Evolutionary conservation across 1,140 invertebrate genomes (phyloP).

Genomic region (Capitella teleta): DNA sequence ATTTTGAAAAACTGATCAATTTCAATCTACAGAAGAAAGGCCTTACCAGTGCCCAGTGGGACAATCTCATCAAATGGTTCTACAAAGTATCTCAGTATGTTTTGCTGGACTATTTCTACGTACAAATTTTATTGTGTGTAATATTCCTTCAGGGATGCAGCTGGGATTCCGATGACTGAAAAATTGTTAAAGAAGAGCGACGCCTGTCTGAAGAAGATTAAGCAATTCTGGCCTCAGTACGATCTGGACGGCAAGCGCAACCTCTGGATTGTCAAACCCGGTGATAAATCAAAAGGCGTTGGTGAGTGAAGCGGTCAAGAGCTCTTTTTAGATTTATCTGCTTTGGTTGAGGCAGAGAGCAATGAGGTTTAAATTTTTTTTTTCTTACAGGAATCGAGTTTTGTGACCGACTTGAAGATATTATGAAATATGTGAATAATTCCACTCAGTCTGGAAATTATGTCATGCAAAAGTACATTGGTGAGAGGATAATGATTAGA

Average conservation of each 20-base stretch:
- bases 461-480: slow-evolving; percentile 81
- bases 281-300: slow-evolving; percentile 78
- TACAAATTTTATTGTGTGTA: neutral
- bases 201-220: slow-evolving; percentile 1
- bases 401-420: slow-evolving; percentile 7
- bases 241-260: slow-evolving; percentile 68
- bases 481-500: neutral
- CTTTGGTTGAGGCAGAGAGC: no score
- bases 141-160: slow-evolving; percentile 3
- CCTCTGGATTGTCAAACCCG: slow-evolving; percentile 91
- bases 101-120: neutral
- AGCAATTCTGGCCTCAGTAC: slow-evolving; percentile 59
- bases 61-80: slow-evolving; percentile 7
- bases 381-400: slow-evolving; percentile 39
- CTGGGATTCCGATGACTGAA: slow-evolving; percentile 6
- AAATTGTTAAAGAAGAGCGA: slow-evolving; percentile 2
- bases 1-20: neutral
- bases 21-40: slow-evolving; percentile 4
- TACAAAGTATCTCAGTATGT: slow-evolving; percentile 9
- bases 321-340: no score
- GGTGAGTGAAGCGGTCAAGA: slow-evolving; percentile 3
- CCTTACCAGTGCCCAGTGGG: slow-evolving; percentile 1
- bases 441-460: slow-evolving; percentile 51
- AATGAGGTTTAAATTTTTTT: neutral
- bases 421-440: slow-evolving; percentile 7